Conservation (phyloP, 2,797 vertebrate species). For the Spatula clypeata region DNA sequence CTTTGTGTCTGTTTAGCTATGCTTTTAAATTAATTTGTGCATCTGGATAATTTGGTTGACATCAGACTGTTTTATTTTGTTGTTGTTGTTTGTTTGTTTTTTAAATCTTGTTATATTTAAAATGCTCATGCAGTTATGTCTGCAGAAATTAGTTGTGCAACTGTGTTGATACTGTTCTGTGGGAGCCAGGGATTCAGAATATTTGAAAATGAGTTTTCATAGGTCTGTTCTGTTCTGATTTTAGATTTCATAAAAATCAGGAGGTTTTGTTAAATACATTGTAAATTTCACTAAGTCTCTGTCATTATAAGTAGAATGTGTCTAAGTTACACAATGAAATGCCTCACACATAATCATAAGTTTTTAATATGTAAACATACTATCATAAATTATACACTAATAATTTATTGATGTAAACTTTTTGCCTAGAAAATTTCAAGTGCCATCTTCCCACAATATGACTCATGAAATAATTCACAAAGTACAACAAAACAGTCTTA, state of each 20-base stretch:
- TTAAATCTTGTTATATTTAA: background rate
- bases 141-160: background rate
- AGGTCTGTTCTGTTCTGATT: background rate
- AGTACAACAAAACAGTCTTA: background rate
- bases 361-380: background rate
- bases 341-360: background rate
- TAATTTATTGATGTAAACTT: background rate
- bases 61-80: background rate
- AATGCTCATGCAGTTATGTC: accelerated
- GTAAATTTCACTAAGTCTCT: background rate
- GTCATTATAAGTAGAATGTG: background rate
- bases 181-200: background rate
- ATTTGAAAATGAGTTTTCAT: background rate
- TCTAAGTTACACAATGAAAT: background rate
- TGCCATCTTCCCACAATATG: background rate
- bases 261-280: background rate
- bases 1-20: background rate
- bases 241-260: background rate
- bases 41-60: background rate
- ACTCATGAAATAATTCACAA: slow-evolving; percentile 36
- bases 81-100: background rate
- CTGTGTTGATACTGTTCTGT: background rate
- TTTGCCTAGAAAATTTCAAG: background rate
- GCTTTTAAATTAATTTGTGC: background rate
- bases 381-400: background rate